Evolutionary conservation across 2,113 vertebrate genomes (phyloP).

Genomic region (Phylloscopus whistleri): DNA sequence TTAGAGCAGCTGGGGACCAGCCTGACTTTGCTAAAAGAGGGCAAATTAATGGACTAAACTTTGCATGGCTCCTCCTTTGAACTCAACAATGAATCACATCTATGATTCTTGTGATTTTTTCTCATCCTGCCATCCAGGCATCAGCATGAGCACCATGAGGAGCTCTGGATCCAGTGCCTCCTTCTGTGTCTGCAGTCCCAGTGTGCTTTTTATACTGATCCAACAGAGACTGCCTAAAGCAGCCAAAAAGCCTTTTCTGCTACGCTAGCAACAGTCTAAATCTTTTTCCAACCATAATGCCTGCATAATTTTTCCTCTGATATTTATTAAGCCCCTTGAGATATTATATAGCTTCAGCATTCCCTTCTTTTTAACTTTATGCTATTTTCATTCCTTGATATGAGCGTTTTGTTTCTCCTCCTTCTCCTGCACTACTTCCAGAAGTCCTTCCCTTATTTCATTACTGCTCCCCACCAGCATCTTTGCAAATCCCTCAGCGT

Average conservation of each 20-base stretch:
- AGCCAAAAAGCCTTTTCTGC: slow-evolving; percentile 32
- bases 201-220: not conserved
- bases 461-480: not conserved
- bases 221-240: not conserved
- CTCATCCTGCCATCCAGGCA: not conserved
- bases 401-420: not conserved
- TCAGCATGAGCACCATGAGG: not conserved
- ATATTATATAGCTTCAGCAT: not conserved
- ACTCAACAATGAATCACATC: not conserved
- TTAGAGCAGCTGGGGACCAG: not conserved
- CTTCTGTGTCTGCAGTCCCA: not conserved
- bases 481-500: not conserved
- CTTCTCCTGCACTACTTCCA: not conserved
- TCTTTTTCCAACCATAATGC: slow-evolving; percentile 9
- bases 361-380: not conserved
- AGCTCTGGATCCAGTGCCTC: not conserved
- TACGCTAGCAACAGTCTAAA: not conserved
- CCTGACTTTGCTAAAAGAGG: not conserved
- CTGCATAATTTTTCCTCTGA: slow-evolving; percentile 36
- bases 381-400: not conserved
- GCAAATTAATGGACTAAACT: not conserved
- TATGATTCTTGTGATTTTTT: not conserved
- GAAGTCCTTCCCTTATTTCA: not conserved
- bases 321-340: slow-evolving; percentile 47
- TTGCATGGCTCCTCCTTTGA: not conserved